Evolutionary conservation across 1,140 invertebrate genomes (phyloP).

Genomic region (Brachionus rotundiformis): DNA sequence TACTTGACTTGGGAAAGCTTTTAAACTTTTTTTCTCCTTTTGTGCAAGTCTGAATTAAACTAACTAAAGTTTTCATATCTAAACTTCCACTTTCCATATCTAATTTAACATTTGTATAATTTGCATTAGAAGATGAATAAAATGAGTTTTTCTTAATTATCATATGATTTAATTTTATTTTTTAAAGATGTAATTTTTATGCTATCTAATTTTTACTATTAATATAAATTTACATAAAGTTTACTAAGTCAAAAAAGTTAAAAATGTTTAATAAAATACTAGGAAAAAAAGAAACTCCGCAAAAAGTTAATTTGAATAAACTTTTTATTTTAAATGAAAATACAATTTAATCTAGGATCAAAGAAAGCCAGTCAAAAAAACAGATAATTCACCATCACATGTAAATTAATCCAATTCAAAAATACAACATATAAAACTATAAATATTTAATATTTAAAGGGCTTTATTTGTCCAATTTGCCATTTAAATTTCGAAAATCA

Average conservation of each 20-base stretch:
- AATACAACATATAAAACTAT: background rate
- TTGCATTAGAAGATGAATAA: background rate
- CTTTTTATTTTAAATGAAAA: too few relatives aligned
- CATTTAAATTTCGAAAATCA: background rate
- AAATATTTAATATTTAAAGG: background rate
- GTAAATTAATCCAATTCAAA: background rate
- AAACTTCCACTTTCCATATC: too few relatives aligned
- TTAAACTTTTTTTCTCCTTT: too few relatives aligned
- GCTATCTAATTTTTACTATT: background rate
- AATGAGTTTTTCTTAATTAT: background rate
- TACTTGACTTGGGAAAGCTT: too few relatives aligned
- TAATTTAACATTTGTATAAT: background rate
- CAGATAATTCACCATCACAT: background rate
- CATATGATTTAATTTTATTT: slow-evolving; percentile 25
- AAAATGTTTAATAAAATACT: slow-evolving; percentile 16
- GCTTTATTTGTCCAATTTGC: slow-evolving; percentile 52
- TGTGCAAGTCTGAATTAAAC: too few relatives aligned
- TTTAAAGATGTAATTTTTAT: background rate
- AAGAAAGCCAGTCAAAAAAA: background rate
- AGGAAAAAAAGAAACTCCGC: slow-evolving; percentile 23
- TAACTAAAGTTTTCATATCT: too few relatives aligned
- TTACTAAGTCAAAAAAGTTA: background rate
- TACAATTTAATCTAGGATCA: background rate
- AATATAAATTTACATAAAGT: background rate
- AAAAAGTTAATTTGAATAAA: background rate